A percentile compares a stretch with the other conserved stretches of the same genome.
These are phyloP conservation scores for Threskiornis aethiopicus DNA, from an alignment of 2,797 vertebrate genomes.

Conservation along the genomic window DNA sequence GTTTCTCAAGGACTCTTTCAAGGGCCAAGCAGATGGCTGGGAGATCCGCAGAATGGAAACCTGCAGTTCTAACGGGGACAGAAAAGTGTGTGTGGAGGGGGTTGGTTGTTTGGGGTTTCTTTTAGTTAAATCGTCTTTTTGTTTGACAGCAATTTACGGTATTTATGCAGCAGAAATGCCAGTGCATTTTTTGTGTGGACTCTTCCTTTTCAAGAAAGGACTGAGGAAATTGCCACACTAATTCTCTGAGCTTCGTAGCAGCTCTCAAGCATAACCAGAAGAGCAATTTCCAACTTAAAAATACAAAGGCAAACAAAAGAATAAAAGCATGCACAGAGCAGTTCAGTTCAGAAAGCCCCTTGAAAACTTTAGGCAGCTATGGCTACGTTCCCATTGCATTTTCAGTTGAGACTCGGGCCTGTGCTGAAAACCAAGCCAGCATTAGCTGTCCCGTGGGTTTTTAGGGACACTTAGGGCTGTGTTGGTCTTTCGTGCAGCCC, in stretches of 20 bases:
- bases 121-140: slow-evolving; percentile 15
- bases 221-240: slow-evolving; percentile 26
- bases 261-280: background rate
- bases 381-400: accelerated
- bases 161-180: slow-evolving; percentile 37
- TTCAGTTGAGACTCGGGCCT: background rate
- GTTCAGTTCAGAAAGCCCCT: background rate
- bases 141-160: slow-evolving; percentile 37
- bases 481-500: background rate
- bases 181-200: background rate
- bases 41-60: slow-evolving; percentile 17
- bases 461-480: background rate
- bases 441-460: background rate
- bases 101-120: slow-evolving; percentile 19
- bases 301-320: background rate
- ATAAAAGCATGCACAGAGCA: background rate
- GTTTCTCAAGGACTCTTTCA: slow-evolving; percentile 55
- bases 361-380: background rate
- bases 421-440: background rate
- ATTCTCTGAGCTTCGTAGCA: slow-evolving; percentile 7
- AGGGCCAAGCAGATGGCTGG: slow-evolving; percentile 49
- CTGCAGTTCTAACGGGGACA: background rate
- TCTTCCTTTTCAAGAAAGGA: slow-evolving; percentile 23
- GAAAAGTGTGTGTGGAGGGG: background rate
- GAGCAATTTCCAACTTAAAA: slow-evolving; percentile 15